Percentiles rank a stretch among this genome's conserved stretches.
Evolutionary conservation across 2,797 vertebrate genomes (phyloP).

Genomic region (Danio aesculapii): DNA sequence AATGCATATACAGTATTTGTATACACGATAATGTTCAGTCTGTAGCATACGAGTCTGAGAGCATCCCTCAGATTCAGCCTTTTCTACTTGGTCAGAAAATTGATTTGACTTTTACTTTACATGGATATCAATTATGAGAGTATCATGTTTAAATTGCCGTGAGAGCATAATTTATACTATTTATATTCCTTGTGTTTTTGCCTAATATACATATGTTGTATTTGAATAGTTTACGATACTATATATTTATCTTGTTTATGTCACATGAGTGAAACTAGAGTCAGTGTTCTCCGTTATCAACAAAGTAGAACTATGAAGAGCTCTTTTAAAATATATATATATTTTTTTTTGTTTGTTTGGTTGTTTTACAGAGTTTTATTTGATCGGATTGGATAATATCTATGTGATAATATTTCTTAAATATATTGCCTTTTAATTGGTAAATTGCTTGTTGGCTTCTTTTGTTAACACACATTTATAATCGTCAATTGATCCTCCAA

Average conservation of each 20-base stretch:
- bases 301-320: neutral
- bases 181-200: constrained; percentile 37
- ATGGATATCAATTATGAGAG: neutral
- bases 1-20: constrained; percentile 18
- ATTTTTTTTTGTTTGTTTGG: neutral
- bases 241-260: constrained; percentile 42
- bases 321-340: neutral
- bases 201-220: constrained; percentile 2
- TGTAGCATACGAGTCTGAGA: constrained; percentile 29
- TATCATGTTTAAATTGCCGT: neutral
- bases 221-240: constrained; percentile 31
- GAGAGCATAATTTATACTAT: constrained; percentile 40
- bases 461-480: neutral
- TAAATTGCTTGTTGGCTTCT: neutral
- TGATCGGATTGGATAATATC: neutral
- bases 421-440: constrained; percentile 1
- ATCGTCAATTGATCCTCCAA: neutral
- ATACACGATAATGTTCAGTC: constrained; percentile 9
- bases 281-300: neutral
- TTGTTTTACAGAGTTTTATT: constrained; percentile 20
- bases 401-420: constrained; percentile 17
- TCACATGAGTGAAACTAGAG: constrained; percentile 4
- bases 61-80: constrained; percentile 11
- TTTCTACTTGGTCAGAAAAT: constrained; percentile 9
- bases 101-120: constrained; percentile 17